Evolutionary conservation across 2,888 invertebrate genomes (phyloP).

Genomic region (Lobophora halterata): DNA sequence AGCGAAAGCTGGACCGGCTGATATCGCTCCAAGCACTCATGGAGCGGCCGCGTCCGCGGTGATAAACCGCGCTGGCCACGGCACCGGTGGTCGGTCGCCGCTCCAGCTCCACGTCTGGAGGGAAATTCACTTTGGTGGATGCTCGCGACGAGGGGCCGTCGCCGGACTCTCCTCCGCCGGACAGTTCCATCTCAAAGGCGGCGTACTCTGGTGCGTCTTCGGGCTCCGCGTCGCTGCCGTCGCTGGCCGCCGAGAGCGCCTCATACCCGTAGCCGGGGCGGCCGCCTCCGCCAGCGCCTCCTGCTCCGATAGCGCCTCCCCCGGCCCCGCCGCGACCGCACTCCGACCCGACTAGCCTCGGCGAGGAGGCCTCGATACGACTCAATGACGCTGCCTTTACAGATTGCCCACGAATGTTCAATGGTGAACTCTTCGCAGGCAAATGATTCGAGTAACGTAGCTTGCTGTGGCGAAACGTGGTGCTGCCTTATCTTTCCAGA

Average conservation of each 20-base stretch:
- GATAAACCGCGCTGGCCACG: constrained; percentile 67
- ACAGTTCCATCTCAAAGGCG: constrained; percentile 70
- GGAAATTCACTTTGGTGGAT: constrained; percentile 85
- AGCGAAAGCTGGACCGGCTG: constrained; percentile 90
- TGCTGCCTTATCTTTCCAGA: constrained; percentile 50
- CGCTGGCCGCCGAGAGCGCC: constrained; percentile 73
- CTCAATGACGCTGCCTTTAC: constrained; percentile 72
- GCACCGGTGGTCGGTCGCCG: constrained; percentile 67
- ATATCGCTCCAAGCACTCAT: constrained; percentile 95
- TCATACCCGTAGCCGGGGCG: constrained; percentile 77
- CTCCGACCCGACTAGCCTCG: constrained; percentile 64
- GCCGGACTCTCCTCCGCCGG: constrained; percentile 65
- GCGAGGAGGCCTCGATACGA: constrained; percentile 66
- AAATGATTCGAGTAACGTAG: constrained; percentile 72
- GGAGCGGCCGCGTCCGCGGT: constrained; percentile 83
- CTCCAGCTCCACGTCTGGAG: constrained; percentile 77
- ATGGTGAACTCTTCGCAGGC: constrained; percentile 60
- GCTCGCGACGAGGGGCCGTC: constrained; percentile 71
- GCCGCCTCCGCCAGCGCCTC: constrained; percentile 64
- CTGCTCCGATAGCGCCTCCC: constrained; percentile 51
- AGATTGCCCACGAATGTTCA: constrained; percentile 59
- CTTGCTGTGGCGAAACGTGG: constrained; percentile 77
- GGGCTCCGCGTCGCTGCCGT: constrained; percentile 70
- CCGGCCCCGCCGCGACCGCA: constrained; percentile 54
- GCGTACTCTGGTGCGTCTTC: constrained; percentile 69